Evolutionary conservation across 2,888 invertebrate species (phyloP).

Genomic region (Melinaea menophilus): DNA sequence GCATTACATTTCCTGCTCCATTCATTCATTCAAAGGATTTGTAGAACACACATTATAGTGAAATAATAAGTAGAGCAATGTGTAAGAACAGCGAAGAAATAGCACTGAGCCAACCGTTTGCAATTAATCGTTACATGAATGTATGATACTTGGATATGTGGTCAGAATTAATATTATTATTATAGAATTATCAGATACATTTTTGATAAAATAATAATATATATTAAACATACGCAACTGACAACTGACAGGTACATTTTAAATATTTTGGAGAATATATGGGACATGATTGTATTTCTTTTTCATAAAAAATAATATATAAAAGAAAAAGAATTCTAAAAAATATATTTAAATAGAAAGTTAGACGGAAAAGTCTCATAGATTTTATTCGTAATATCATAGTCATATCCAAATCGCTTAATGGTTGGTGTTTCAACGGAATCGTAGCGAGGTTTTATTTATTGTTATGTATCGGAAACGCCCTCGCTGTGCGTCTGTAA

Average conservation of each 20-base stretch:
- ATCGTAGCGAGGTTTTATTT: constrained; percentile 47
- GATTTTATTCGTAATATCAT: background rate
- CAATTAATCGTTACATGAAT: constrained; percentile 35
- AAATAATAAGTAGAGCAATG: constrained; percentile 25
- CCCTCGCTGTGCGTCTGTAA: constrained; percentile 45
- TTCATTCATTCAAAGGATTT: constrained; percentile 37
- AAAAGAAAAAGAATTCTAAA: too few relatives aligned
- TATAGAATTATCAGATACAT: too few relatives aligned
- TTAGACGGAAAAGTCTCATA: background rate
- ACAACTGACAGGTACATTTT: too few relatives aligned
- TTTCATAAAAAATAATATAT: too few relatives aligned
- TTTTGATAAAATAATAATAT: too few relatives aligned
- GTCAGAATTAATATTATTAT: background rate
- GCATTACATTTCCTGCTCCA: constrained; percentile 21
- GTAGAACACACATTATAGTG: constrained; percentile 36
- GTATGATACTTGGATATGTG: constrained; percentile 21
- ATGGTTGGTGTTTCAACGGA: background rate
- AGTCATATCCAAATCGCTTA: too few relatives aligned
- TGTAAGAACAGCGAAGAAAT: constrained; percentile 28
- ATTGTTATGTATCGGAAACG: constrained; percentile 61
- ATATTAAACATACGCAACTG: too few relatives aligned
- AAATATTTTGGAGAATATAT: too few relatives aligned
- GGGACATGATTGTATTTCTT: too few relatives aligned
- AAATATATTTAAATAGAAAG: too few relatives aligned
- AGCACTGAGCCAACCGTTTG: constrained; percentile 36